Percentiles rank a stretch among this genome's conserved stretches.
Conservation (phyloP, 2,888 invertebrate genomes). For the Acanthosepion pharaonis region DNA sequence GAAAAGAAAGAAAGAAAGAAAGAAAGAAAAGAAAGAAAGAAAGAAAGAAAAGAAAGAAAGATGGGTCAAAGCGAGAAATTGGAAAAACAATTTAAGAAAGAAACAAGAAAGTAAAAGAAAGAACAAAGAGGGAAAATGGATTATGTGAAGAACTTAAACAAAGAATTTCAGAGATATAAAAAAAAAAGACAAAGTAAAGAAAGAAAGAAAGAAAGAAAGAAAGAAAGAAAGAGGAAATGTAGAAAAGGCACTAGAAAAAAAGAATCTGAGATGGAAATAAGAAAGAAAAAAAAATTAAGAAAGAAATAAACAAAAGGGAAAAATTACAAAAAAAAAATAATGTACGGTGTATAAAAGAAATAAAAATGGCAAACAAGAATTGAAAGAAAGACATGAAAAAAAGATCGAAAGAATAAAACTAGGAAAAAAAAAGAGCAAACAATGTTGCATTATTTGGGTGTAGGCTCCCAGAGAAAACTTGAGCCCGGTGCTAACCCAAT, state of each 20-base stretch:
- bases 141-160: background rate
- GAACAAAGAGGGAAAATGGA: background rate
- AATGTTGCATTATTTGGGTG: background rate
- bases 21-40: no score
- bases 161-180: background rate
- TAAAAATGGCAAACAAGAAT: background rate
- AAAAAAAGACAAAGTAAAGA: background rate
- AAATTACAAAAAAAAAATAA: no score
- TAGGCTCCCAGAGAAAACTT: background rate
- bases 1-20: no score
- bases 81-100: background rate
- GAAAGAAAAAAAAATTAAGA: background rate
- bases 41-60: background rate
- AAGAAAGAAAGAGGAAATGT: background rate
- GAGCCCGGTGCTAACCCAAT: background rate
- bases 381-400: background rate
- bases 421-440: background rate
- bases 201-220: background rate
- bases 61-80: background rate
- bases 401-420: background rate
- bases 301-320: background rate
- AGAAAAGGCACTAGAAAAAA: no score
- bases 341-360: background rate
- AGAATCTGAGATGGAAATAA: background rate
- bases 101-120: background rate